Conservation (phyloP, 2,113 vertebrate species). For the Prunella fulvescens region DNA sequence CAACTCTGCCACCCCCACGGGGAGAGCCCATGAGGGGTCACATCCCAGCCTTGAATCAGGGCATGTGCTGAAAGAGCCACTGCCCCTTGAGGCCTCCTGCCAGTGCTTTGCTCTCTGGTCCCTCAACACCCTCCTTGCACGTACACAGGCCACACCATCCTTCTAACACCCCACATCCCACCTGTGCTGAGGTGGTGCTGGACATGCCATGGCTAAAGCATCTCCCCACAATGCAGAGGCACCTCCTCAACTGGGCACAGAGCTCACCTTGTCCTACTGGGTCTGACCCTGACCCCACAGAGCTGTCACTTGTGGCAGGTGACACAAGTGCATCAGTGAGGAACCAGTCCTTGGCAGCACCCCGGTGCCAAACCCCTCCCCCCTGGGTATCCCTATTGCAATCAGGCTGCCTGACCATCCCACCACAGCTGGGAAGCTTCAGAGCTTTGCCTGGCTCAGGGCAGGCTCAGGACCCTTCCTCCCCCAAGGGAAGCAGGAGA, state of each 20-base stretch:
- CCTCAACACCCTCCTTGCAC: not conserved
- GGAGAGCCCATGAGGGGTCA: not conserved
- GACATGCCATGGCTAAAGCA: not conserved
- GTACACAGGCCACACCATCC: not conserved
- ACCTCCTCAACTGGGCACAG: not conserved
- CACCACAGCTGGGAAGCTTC: fast-evolving
- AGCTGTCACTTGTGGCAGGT: fast-evolving
- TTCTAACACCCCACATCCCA: not conserved
- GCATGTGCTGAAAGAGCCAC: not conserved
- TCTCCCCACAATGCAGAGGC: not conserved
- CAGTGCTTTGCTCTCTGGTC: not conserved
- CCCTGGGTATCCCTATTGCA: fast-evolving
- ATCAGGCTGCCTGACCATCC: not conserved
- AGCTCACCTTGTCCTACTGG: not conserved
- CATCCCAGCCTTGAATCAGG: not conserved
- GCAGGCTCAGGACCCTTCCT: not conserved
- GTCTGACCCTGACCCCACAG: not conserved
- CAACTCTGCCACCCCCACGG: fast-evolving
- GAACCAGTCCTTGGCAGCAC: not conserved
- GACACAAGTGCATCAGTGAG: not conserved
- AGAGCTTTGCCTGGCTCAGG: not conserved
- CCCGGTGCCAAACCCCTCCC: not conserved
- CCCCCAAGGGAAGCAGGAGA: not conserved
- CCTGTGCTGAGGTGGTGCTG: not conserved
- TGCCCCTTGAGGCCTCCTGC: not conserved